Conservation (phyloP, 2,888 invertebrate species). For the Phaedon cochleariae region DNA sequence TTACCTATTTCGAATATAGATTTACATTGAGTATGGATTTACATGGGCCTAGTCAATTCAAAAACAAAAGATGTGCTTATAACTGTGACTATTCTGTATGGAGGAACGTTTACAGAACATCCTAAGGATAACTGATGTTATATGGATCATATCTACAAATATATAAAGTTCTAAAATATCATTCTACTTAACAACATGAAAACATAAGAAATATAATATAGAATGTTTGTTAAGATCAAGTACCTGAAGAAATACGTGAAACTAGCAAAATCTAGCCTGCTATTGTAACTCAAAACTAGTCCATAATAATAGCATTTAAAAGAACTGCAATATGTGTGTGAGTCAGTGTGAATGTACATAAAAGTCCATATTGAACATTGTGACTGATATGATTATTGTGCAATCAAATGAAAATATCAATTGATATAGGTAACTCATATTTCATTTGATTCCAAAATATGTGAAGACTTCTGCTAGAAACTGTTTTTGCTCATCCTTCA, state of each 20-base stretch:
- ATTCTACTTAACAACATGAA: constrained; percentile 3
- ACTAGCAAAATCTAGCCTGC: constrained; percentile 46
- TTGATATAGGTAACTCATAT: no score
- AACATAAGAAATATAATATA: constrained; percentile 33
- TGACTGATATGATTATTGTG: neutral
- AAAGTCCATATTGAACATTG: constrained; percentile 8
- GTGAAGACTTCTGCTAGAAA: no score
- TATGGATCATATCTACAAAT: neutral
- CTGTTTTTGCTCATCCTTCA: no score
- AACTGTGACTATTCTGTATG: no score
- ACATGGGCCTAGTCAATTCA: no score
- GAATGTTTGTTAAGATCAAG: constrained; percentile 43
- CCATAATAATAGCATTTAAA: constrained; percentile 45
- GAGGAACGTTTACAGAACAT: neutral
- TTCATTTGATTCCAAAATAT: no score
- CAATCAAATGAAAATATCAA: neutral
- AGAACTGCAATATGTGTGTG: constrained; percentile 43
- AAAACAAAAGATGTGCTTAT: no score
- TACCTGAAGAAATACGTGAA: constrained; percentile 49
- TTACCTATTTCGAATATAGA: no score
- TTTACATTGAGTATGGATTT: no score
- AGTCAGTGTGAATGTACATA: constrained; percentile 29
- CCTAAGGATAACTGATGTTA: neutral
- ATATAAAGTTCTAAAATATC: neutral
- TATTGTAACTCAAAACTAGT: constrained; percentile 49